Evolutionary conservation across 2,797 vertebrate genomes (phyloP), one percentile per base, ranked within the genome.

Genomic region (Austrolebias charrua): DNA sequence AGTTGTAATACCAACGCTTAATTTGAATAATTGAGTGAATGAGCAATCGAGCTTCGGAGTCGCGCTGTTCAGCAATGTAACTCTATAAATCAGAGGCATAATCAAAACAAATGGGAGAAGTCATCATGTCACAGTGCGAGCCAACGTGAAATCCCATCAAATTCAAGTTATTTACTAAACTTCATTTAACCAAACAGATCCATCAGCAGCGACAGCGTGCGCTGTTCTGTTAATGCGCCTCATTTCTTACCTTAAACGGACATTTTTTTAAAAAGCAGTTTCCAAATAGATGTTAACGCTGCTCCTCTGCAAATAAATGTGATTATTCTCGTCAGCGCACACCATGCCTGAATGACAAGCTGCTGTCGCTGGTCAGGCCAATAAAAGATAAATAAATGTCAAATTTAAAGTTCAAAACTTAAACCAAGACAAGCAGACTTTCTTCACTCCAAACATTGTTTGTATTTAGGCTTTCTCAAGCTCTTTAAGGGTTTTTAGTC

Each of bases 21-120:
- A 89, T 88, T 84, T 88, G 81, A 88, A 89, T 89, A 89, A 89
- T 83, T 88, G 81, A 89, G 77, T 88, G 82, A 88, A 86, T 89
- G 86, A 89, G 73, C 82, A 79, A 88, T 88, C 81, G 84, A 83
- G 78, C 75, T 81, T 80, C 76, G 78, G 58, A 81, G 83, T 78
- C 77, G 67, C 82, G 76, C 82, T 56, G 75, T 82, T 75, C 69
- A 72, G 78, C 79, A 63, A 77, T 83, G 81, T 60, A 86, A 80
- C 67, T 49, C 76, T 51, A 89, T 90, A 86, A 86, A 89, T 90
- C 88, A 86, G 19, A 1, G 58, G 54, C 15, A 63, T 86, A 88
- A 89, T 89, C 89, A 85, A 89, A 88, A 87, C 83, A 84, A 90
- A 89, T 88, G 84, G 80, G 52, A 64, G 59, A 81, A 87, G 84